phyloP scores from a whole-genome alignment of 2,888 invertebrate genomes.

The Apamea sordens region DNA sequence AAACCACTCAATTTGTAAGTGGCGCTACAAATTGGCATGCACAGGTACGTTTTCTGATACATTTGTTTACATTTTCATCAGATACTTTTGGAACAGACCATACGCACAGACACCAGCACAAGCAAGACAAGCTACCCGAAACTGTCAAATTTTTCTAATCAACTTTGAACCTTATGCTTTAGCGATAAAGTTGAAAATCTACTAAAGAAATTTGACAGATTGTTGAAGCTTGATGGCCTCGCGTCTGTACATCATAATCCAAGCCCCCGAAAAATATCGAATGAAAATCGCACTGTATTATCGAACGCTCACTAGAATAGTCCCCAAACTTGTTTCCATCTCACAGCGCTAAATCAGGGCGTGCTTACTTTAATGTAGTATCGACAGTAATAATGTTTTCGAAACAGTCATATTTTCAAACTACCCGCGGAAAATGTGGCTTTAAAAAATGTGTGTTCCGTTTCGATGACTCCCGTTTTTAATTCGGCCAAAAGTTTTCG shows the following conservation, averaged over 20 bases:
- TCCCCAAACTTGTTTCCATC: conserved; percentile 76
- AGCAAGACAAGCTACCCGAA: no score
- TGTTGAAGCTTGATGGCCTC: no score
- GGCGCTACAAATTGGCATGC: no score
- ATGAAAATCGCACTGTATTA: background rate
- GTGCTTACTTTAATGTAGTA: conserved; percentile 79
- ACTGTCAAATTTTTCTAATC: no score
- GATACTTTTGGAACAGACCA: background rate
- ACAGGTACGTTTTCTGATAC: background rate
- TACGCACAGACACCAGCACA: no score
- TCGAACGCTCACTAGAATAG: conserved; percentile 67
- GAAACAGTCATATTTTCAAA: conserved; percentile 63
- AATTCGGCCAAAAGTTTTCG: conserved; percentile 30
- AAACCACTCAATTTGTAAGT: no score
- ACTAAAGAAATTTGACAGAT: no score
- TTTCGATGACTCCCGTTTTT: conserved; percentile 46
- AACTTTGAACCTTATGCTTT: no score
- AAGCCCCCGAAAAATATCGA: background rate
- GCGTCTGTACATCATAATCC: background rate
- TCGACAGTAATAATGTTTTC: conserved; percentile 82
- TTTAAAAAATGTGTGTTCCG: conserved; percentile 56
- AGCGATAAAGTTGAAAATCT: no score
- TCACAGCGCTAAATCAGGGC: conserved; percentile 79
- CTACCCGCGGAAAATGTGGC: conserved; percentile 35
- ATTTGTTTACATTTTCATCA: background rate